These are phyloP conservation scores for Notospermus geniculatus DNA, from an alignment of 1,140 invertebrate genomes.

Conservation along the genomic window DNA sequence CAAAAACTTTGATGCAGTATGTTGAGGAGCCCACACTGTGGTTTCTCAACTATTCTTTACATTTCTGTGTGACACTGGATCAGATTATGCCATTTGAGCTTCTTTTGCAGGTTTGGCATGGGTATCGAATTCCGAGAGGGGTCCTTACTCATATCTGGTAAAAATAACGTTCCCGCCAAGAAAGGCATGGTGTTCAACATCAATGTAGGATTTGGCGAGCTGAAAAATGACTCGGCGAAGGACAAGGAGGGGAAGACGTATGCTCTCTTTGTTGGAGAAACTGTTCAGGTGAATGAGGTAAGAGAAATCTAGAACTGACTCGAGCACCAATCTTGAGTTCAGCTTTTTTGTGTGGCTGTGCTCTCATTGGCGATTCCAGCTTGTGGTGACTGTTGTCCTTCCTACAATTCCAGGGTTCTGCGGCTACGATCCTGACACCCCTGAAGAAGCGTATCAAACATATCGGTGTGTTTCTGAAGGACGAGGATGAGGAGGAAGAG, in stretches of 20 bases:
- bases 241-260: conserved; percentile 88
- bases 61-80: too few species aligned
- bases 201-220: conserved; percentile 87
- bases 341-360: too few species aligned
- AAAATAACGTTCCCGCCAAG: conserved; percentile 75
- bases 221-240: conserved; percentile 73
- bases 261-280: conserved; percentile 95
- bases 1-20: too few species aligned
- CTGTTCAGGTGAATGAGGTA: conserved; percentile 89
- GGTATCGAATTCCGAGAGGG: conserved; percentile 98
- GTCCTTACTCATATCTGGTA: conserved; percentile 86
- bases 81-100: conserved; percentile 2
- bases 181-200: conserved; percentile 96
- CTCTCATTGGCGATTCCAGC: too few species aligned
- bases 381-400: too few species aligned
- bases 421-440: conserved; percentile 85
- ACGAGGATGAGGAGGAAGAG: conserved; percentile 67
- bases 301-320: conserved; percentile 62
- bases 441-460: conserved; percentile 92
- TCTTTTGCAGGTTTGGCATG: conserved; percentile 74
- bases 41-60: too few species aligned
- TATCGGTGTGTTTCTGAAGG: conserved; percentile 91
- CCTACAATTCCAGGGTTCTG: conserved; percentile 61
- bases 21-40: too few species aligned
- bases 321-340: too few species aligned